A percentile compares a stretch with the other conserved stretches of the same genome.
Conservation (phyloP, 2,113 vertebrate species). For the Petrocephalus zakoni region DNA sequence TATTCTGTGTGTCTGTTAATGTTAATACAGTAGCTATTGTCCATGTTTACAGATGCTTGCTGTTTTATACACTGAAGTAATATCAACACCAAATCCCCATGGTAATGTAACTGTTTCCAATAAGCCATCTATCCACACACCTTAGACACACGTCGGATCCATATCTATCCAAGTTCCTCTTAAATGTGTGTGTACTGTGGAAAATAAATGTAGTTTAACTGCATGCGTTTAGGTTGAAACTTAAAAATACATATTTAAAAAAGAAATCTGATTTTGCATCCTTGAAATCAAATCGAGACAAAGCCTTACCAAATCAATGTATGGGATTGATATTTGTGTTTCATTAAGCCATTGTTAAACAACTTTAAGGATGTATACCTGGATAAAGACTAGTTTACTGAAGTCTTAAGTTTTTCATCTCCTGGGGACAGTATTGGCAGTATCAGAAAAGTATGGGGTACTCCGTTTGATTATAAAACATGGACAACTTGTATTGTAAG, state of each 20-base stretch:
- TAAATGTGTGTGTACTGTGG: slow-evolving; percentile 75
- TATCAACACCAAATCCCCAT: slow-evolving; percentile 73
- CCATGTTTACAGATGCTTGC: slow-evolving; percentile 79
- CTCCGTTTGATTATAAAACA: not conserved
- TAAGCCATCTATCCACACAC: slow-evolving; percentile 65
- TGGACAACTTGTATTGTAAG: not conserved
- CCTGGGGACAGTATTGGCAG: slow-evolving; percentile 18
- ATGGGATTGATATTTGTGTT: slow-evolving; percentile 64
- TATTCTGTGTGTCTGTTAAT: slow-evolving; percentile 57
- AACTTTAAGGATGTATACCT: slow-evolving; percentile 60
- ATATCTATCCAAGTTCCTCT: slow-evolving; percentile 54
- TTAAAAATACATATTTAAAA: slow-evolving; percentile 55
- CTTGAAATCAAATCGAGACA: slow-evolving; percentile 73
- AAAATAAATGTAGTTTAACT: slow-evolving; percentile 84
- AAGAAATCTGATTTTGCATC: slow-evolving; percentile 77
- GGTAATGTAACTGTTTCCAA: slow-evolving; percentile 82
- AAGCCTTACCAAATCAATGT: slow-evolving; percentile 69
- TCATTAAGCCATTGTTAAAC: slow-evolving; percentile 52
- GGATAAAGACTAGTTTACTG: slow-evolving; percentile 32
- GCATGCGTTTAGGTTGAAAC: slow-evolving; percentile 94
- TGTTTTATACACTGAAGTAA: slow-evolving; percentile 74
- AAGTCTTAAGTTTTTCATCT: slow-evolving; percentile 29
- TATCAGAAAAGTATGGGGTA: not conserved
- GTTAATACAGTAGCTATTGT: slow-evolving; percentile 78
- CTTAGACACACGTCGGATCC: slow-evolving; percentile 59